phyloP scores from a whole-genome alignment of 2,797 vertebrate genomes.

The Lycodopsis pacificus region DNA sequence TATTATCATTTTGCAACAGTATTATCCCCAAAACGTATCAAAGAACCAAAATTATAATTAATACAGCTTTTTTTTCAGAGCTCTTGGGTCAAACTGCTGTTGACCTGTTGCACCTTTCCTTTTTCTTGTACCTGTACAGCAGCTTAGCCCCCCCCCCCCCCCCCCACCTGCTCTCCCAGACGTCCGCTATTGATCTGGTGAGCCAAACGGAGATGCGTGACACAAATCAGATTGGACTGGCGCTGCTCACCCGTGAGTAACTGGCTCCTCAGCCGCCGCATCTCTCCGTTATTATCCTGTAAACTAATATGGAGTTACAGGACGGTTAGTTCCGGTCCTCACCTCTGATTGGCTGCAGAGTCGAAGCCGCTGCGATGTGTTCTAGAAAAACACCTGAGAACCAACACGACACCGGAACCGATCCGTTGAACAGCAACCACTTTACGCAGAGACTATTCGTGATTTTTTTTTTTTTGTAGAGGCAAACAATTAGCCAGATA shows the following conservation, averaged over 20 bases:
- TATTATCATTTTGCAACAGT: neutral
- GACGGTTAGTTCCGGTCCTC: slow-evolving; percentile 24
- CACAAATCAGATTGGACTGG: slow-evolving; percentile 86
- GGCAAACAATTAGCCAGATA: neutral
- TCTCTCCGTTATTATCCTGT: slow-evolving; percentile 83
- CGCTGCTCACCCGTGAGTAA: slow-evolving; percentile 88
- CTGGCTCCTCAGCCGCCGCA: slow-evolving; percentile 81
- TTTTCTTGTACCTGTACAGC: slow-evolving; percentile 7
- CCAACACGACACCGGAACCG: neutral
- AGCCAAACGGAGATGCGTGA: slow-evolving; percentile 79
- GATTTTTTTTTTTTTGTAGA: neutral
- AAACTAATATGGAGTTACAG: slow-evolving; percentile 81
- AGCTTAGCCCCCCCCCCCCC: slow-evolving; percentile 34
- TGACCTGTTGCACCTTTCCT: slow-evolving; percentile 43
- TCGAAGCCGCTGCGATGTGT: neutral
- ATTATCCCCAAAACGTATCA: neutral
- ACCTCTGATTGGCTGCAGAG: slow-evolving; percentile 58
- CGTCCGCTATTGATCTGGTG: slow-evolving; percentile 83
- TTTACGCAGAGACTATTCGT: neutral
- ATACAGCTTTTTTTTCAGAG: neutral
- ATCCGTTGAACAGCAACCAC: slow-evolving; percentile 25
- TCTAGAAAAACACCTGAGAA: slow-evolving; percentile 34
- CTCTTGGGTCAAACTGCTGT: slow-evolving; percentile 21
- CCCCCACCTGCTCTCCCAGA: slow-evolving; percentile 55
- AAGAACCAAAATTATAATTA: neutral